phyloP scores from a whole-genome alignment of 2,113 vertebrate species.

The Rhadina sibilatrix region DNA sequence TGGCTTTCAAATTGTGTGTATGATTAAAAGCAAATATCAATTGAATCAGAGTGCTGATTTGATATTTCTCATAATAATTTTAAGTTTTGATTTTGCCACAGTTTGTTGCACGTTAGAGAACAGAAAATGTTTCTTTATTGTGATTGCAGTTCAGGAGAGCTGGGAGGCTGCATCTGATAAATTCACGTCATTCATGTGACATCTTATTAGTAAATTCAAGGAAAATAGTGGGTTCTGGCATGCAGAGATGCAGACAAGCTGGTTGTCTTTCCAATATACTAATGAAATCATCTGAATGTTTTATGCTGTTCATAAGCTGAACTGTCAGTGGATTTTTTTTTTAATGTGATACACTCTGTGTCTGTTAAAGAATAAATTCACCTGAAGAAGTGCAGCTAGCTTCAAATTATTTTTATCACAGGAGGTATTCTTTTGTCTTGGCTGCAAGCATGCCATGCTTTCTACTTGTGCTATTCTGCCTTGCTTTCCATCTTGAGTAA shows the following conservation, averaged over 20 bases:
- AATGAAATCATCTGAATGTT: neutral
- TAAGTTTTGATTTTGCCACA: neutral
- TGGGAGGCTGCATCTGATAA: neutral
- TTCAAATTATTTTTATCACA: neutral
- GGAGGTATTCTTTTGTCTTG: neutral
- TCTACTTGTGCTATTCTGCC: neutral
- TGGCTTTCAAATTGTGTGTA: neutral
- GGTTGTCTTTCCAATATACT: neutral
- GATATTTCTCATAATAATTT: neutral
- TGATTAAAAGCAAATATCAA: neutral
- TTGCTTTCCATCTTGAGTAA: neutral
- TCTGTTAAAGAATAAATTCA: neutral
- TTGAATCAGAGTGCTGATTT: neutral
- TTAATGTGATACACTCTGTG: neutral
- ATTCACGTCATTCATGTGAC: neutral
- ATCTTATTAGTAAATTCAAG: neutral
- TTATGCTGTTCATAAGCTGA: neutral
- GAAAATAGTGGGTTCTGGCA: neutral
- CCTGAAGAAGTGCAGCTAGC: neutral
- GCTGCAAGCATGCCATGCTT: neutral
- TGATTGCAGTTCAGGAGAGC: neutral
- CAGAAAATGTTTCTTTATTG: neutral
- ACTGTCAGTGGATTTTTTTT: neutral
- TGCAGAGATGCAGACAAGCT: neutral
- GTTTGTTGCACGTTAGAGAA: neutral